These are phyloP conservation scores for Heterodera carotae DNA, from an alignment of 1,140 invertebrate genomes.

Conservation along the genomic window DNA sequence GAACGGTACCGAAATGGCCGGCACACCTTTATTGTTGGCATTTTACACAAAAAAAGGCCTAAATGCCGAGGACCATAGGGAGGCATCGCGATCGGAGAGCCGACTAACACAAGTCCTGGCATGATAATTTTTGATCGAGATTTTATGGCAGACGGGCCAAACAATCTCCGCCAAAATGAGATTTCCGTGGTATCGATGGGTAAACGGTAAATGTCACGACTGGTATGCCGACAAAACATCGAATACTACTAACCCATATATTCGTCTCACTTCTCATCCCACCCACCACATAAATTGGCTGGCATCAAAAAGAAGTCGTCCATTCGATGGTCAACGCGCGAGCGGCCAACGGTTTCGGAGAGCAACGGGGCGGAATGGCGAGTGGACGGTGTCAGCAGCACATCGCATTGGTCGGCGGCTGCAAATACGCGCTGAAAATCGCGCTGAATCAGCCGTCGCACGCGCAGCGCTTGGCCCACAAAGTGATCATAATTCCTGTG, in stretches of 20 bases:
- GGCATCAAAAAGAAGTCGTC: constrained; percentile 94
- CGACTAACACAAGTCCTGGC: too few species aligned
- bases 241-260: too few species aligned
- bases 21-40: constrained; percentile 74
- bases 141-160: too few species aligned
- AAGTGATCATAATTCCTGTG: constrained; percentile 83
- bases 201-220: too few species aligned
- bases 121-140: too few species aligned
- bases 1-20: constrained; percentile 85
- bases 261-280: not conserved
- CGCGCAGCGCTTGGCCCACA: constrained; percentile 84
- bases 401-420: constrained; percentile 70
- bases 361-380: constrained; percentile 79
- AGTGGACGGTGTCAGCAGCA: constrained; percentile 88
- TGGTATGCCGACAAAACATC: too few species aligned
- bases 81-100: too few species aligned
- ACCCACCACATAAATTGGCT: constrained; percentile 84
- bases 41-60: too few species aligned
- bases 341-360: constrained; percentile 74
- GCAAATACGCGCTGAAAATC: constrained; percentile 79
- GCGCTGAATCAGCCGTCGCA: constrained; percentile 81
- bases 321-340: constrained; percentile 80
- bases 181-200: too few species aligned
- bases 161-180: too few species aligned
- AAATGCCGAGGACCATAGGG: too few species aligned